phyloP scores from a whole-genome alignment of 2,797 vertebrate species.

The Labroides dimidiatus region DNA sequence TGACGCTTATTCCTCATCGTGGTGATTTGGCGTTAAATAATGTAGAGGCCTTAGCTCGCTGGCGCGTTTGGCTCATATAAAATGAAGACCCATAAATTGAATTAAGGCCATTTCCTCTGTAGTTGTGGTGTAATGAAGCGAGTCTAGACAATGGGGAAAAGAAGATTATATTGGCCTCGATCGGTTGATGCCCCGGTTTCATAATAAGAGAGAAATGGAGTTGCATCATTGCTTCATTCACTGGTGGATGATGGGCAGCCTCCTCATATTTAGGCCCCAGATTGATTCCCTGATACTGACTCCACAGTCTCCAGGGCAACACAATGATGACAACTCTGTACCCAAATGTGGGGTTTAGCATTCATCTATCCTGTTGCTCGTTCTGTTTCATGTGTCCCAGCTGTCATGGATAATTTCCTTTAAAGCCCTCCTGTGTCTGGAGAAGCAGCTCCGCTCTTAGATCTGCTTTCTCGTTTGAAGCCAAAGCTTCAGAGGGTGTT shows the following conservation, averaged over 20 bases:
- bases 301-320: constrained; percentile 42
- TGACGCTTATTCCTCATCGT: too few relatives aligned
- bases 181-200: constrained; percentile 19
- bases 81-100: constrained; percentile 4
- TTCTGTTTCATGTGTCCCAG: constrained; percentile 36
- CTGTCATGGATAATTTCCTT: constrained; percentile 46
- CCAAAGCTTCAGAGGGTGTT: constrained; percentile 54
- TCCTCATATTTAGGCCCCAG: constrained; percentile 57
- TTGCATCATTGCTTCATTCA: constrained; percentile 57
- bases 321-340: constrained; percentile 17
- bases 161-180: constrained; percentile 27
- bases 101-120: not conserved
- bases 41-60: constrained; percentile 33
- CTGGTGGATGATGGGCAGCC: constrained; percentile 64
- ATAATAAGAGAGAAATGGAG: constrained; percentile 28
- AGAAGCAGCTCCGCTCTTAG: constrained; percentile 54
- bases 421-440: constrained; percentile 30
- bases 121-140: constrained; percentile 8
- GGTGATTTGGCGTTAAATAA: constrained; percentile 12
- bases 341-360: constrained; percentile 9
- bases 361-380: constrained; percentile 55
- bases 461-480: constrained; percentile 66
- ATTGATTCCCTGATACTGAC: constrained; percentile 18
- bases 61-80: constrained; percentile 23
- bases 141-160: constrained; percentile 3